These are phyloP conservation scores for Eriosoma lanigerum DNA, from an alignment of 1,140 invertebrate genomes.

Conservation along the genomic window DNA sequence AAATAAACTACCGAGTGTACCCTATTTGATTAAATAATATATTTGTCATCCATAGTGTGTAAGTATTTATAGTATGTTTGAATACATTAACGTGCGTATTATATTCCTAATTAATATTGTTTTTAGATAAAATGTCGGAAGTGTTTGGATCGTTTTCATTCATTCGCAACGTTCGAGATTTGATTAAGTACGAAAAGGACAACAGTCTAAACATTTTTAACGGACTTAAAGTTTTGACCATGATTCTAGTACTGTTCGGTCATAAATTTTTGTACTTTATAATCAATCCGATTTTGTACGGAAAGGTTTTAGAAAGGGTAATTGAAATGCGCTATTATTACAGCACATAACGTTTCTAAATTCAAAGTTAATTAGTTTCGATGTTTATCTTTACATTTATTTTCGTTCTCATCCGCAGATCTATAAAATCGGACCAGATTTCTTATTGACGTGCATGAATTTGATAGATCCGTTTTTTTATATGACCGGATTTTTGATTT, in stretches of 20 bases:
- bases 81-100: too few species aligned
- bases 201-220: constrained; percentile 30
- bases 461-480: constrained; percentile 40
- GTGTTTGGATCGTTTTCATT: neutral
- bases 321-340: neutral
- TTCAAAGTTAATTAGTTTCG: neutral
- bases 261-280: constrained; percentile 8
- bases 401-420: neutral
- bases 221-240: constrained; percentile 11
- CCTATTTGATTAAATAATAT: too few species aligned
- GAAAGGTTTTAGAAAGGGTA: neutral
- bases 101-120: too few species aligned
- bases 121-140: neutral
- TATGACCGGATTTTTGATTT: constrained; percentile 8
- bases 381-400: neutral
- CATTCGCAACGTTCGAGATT: constrained; percentile 2
- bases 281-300: neutral
- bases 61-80: too few species aligned
- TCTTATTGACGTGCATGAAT: constrained; percentile 34
- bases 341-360: too few species aligned
- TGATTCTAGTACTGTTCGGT: constrained; percentile 27
- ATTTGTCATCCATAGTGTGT: too few species aligned
- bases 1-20: too few species aligned
- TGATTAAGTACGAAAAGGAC: constrained; percentile 15
- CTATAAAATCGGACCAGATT: neutral